phyloP scores from a whole-genome alignment of 2,113 vertebrate genomes.

The Sturnira hondurensis region DNA sequence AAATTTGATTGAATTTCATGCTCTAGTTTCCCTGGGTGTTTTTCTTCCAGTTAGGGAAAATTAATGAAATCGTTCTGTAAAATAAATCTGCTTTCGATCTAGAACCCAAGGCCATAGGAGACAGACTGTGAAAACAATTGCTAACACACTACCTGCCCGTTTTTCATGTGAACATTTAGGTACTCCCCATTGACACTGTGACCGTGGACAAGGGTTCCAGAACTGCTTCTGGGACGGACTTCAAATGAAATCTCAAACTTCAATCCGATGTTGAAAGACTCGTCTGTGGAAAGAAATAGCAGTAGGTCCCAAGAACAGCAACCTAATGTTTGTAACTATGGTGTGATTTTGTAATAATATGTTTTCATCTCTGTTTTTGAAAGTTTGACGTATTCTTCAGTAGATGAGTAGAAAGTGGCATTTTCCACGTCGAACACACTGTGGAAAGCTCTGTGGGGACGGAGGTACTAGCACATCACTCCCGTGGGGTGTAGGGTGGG shows the following conservation, averaged over 20 bases:
- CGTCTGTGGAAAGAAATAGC: conserved; percentile 80
- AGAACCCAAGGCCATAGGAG: not conserved
- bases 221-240: conserved; percentile 90
- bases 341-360: not conserved
- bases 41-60: not conserved
- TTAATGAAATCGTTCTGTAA: conserved; percentile 14
- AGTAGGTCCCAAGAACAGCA: not conserved
- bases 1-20: not conserved
- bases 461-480: not conserved
- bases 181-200: conserved; percentile 85
- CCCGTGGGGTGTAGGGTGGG: too few relatives aligned
- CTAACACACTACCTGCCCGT: conserved; percentile 84
- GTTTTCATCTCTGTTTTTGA: not conserved
- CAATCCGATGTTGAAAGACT: conserved; percentile 88
- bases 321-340: not conserved
- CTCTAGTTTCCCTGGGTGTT: not conserved
- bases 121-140: not conserved
- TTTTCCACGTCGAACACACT: not conserved
- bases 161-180: conserved; percentile 89
- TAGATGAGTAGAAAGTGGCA: not conserved
- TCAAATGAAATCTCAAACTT: conserved; percentile 93
- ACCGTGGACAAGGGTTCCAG: conserved; percentile 89
- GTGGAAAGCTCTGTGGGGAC: not conserved
- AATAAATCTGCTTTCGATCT: not conserved
- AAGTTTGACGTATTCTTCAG: not conserved